Evolutionary conservation across 2,113 vertebrate species (phyloP).

Genomic region (Malurus cyaneus): DNA sequence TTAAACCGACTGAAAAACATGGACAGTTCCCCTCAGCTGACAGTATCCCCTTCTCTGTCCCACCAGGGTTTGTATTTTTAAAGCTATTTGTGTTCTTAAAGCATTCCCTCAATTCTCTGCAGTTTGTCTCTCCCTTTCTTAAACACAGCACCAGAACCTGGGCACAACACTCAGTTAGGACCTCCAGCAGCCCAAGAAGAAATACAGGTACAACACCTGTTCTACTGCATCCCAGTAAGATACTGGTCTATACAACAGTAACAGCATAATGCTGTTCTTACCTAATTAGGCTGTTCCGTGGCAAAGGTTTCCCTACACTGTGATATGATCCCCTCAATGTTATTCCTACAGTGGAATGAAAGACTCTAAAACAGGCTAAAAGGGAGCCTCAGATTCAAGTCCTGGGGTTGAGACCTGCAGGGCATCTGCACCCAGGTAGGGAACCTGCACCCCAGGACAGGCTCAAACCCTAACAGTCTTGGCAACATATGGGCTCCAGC

Average conservation of each 20-base stretch:
- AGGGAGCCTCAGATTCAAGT: background rate
- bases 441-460: background rate
- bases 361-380: background rate
- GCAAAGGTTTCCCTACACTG: background rate
- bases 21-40: background rate
- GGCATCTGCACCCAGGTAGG: background rate
- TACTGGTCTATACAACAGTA: background rate
- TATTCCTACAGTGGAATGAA: background rate
- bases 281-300: background rate
- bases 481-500: fast-evolving
- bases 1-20: background rate
- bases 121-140: background rate
- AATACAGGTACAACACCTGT: fast-evolving
- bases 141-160: background rate
- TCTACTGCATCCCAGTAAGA: background rate
- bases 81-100: background rate
- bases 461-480: fast-evolving
- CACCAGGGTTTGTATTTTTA: fast-evolving
- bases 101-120: background rate
- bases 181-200: background rate
- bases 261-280: fast-evolving
- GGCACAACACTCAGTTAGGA: background rate
- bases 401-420: background rate
- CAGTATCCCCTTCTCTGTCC: background rate
- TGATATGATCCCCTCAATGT: fast-evolving